Percentiles rank a stretch among this genome's conserved stretches.
Conservation (phyloP, 2,888 invertebrate species). For the Rambutsinella grinnellia region DNA sequence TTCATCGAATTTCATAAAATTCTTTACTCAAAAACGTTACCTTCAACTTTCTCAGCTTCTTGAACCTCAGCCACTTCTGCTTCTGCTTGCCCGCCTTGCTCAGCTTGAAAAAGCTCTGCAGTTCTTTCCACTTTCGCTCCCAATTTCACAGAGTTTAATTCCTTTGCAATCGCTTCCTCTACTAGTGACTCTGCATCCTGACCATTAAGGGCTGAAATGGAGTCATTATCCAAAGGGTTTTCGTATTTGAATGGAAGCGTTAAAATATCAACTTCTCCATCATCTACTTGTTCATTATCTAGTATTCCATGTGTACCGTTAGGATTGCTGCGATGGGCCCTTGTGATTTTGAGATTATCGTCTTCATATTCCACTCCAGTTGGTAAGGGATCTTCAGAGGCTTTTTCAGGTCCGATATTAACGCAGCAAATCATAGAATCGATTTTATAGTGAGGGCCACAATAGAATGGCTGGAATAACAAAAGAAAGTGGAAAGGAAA, state of each 20-base stretch:
- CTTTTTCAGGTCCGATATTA: slow-evolving; percentile 1
- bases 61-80: no score
- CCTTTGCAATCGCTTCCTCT: slow-evolving; percentile 8
- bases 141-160: no score
- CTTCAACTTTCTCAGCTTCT: no score
- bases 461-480: slow-evolving; percentile 40
- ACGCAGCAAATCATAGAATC: slow-evolving; percentile 47
- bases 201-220: not conserved
- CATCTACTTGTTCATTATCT: slow-evolving; percentile 8
- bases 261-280: slow-evolving; percentile 24
- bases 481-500: not conserved
- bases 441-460: slow-evolving; percentile 45
- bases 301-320: not conserved
- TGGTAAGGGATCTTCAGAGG: not conserved
- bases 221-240: slow-evolving; percentile 3
- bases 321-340: not conserved
- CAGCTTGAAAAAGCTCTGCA: no score
- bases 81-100: no score
- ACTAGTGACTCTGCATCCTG: not conserved
- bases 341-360: not conserved
- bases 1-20: no score
- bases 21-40: no score
- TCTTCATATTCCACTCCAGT: not conserved
- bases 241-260: slow-evolving; percentile 9
- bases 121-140: no score